Evolutionary conservation across 1,140 invertebrate genomes (phyloP), one percentile per base, ranked within the genome.

Genomic region (Eulimnadia texana): DNA sequence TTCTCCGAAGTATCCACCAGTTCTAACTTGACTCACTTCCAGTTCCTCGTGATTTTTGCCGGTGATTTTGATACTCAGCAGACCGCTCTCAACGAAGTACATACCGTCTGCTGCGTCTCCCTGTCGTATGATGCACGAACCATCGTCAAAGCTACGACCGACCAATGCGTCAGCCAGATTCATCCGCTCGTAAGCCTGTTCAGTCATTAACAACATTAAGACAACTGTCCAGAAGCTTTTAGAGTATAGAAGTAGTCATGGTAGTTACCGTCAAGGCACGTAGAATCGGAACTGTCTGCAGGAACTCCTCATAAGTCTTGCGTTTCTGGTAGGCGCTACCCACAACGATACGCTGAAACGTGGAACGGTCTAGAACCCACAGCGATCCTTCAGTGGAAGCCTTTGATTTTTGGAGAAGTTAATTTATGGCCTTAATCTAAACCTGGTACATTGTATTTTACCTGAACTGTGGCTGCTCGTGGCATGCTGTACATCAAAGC

Each of bases 261-360:
- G 33, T n/a, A n/a, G n/a, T n/a, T 71, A 85, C 33, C 33, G 33
- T 42, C 16, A 42, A 78, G 23, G 88, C 81, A 76, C 93, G 93
- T 57, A 97, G 79, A 88, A 97, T 92, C 57, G 91, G 90, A 64
- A 96, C 92, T 73, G 84, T 86, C 72, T 96, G 89, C 66, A 97
- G 82, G 58, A 97, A 81, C 68, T 81, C 76, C 74, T 96, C 93
- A 74, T 97, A 97, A 82, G 93, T 90, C 81, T 94, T 94, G 73
- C 93, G 82, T 73, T 96, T 97, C 75, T 87, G 91, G 76, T 92
- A 96, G 64, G 93, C 93, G 69, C 87, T 92, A 78, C 96, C 96
- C 61, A 97, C 79, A 60, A 98, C 81, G 70, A 98, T 97, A 71
- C 90, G 84, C 68, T 92, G 83, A 80, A 98, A 97, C 64, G 92